Conservation (phyloP, 2,797 vertebrate genomes). For the Fringilla coelebs region DNA sequence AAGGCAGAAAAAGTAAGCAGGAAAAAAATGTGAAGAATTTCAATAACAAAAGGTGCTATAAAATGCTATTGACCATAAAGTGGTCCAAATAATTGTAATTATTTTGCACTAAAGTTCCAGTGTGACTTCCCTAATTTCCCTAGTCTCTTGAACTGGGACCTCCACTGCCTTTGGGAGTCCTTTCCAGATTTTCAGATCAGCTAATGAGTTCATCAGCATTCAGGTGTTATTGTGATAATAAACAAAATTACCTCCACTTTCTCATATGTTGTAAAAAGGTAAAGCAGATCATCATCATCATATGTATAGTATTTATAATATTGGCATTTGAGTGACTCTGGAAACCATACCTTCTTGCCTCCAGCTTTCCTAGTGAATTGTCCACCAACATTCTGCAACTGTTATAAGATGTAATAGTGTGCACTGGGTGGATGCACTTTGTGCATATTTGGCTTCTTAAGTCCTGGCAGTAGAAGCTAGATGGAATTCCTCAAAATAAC, state of each 20-base stretch:
- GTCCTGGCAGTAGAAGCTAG: conserved; percentile 1
- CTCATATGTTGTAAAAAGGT: not conserved
- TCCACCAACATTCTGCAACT: not conserved
- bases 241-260: not conserved
- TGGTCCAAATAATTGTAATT: not conserved
- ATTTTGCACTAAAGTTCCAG: conserved; percentile 2
- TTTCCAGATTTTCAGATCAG: conserved; percentile 40
- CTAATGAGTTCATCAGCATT: conserved; percentile 31
- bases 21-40: conserved; percentile 55
- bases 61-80: conserved; percentile 26
- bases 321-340: not conserved
- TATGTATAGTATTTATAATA: not conserved
- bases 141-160: not conserved
- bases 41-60: conserved; percentile 61
- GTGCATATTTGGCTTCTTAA: not conserved
- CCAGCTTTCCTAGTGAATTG: not conserved
- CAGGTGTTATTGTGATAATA: not conserved
- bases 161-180: not conserved
- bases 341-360: conserved; percentile 5
- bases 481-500: conserved; percentile 48
- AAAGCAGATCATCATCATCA: not conserved
- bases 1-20: conserved; percentile 20
- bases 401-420: not conserved
- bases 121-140: conserved; percentile 26
- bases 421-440: not conserved